These are phyloP conservation scores for Actenoides hombroni DNA, from an alignment of 2,113 vertebrate genomes.

Conservation along the genomic window DNA sequence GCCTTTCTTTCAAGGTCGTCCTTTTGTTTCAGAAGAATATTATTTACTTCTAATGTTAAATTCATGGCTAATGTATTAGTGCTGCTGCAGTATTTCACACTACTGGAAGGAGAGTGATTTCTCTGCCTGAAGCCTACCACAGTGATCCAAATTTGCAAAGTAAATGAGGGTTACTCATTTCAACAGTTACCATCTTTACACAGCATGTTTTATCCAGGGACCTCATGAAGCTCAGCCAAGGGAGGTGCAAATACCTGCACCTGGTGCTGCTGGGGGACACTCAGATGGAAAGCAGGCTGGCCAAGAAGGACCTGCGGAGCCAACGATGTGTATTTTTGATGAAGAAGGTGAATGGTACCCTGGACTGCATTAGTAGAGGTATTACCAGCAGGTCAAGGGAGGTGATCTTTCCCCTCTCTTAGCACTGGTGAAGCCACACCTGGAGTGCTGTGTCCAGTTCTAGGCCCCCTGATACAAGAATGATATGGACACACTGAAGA, in stretches of 20 bases:
- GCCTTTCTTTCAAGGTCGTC: not conserved
- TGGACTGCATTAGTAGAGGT: not conserved
- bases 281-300: not conserved
- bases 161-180: not conserved
- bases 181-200: not conserved
- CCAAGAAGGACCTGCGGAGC: not conserved
- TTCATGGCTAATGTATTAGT: not conserved
- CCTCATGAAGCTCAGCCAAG: not conserved
- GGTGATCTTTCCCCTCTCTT: not conserved
- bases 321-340: not conserved
- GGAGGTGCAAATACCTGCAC: not conserved
- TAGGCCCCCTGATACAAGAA: not conserved
- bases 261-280: not conserved
- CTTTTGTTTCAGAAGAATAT: not conserved
- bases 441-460: not conserved
- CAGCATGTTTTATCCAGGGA: not conserved
- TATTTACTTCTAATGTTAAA: not conserved
- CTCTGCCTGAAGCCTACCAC: not conserved
- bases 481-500: not conserved
- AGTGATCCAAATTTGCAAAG: not conserved
- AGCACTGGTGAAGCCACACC: not conserved
- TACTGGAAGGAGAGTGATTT: not conserved
- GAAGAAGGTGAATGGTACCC: accelerated
- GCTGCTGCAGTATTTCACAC: not conserved
- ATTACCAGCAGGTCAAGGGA: not conserved